A percentile compares a stretch with the other conserved stretches of the same genome.
phyloP scores from a whole-genome alignment of 2,888 invertebrate genomes.

The Coelinius sp. region DNA sequence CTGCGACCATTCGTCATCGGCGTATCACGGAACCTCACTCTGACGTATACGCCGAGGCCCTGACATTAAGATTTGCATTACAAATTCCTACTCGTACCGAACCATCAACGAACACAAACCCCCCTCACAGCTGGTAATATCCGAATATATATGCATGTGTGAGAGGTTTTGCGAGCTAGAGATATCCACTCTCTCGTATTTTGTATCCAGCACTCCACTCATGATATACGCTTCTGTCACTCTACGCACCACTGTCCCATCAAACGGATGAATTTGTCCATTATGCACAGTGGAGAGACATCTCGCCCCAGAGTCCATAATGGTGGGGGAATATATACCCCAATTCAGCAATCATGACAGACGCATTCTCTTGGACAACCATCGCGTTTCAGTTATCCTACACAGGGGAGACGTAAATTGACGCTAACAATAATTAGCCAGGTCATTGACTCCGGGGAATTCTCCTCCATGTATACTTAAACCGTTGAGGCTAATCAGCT shows the following conservation, averaged over 20 bases:
- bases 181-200: slow-evolving; percentile 19
- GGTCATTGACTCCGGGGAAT: slow-evolving; percentile 7
- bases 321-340: neutral
- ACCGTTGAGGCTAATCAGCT: neutral
- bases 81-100: slow-evolving; percentile 60
- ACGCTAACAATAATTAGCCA: slow-evolving; percentile 23
- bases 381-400: slow-evolving; percentile 18
- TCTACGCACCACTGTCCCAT: slow-evolving; percentile 4
- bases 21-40: slow-evolving; percentile 45
- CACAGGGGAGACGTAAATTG: slow-evolving; percentile 12
- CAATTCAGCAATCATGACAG: slow-evolving; percentile 13
- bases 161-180: slow-evolving; percentile 19
- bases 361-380: slow-evolving; percentile 5
- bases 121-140: neutral
- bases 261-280: slow-evolving; percentile 25
- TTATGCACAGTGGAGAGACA: slow-evolving; percentile 1
- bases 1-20: slow-evolving; percentile 49
- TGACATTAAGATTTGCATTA: slow-evolving; percentile 64
- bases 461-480: neutral
- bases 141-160: neutral
- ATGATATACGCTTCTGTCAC: slow-evolving; percentile 16
- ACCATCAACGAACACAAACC: slow-evolving; percentile 32
- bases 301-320: slow-evolving; percentile 12
- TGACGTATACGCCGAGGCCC: slow-evolving; percentile 42
- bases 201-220: neutral